Evolutionary conservation across 2,113 vertebrate genomes (phyloP), one percentile per base, ranked within the genome.

Genomic region (Lophotis ruficrista): DNA sequence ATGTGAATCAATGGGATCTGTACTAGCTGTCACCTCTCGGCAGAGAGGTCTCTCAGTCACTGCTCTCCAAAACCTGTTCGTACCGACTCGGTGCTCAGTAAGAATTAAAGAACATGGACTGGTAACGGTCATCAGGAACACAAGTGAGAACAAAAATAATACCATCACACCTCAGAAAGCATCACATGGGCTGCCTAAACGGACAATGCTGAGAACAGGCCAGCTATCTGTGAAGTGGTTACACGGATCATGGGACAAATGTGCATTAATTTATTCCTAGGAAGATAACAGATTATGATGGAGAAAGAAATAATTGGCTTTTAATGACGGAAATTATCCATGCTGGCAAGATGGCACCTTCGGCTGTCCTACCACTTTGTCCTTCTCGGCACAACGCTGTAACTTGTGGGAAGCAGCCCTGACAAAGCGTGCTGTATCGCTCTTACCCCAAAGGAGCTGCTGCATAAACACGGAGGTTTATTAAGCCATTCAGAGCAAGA

Each of bases 261-360:
- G 15, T 57, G 10, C 14, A 50, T 47, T 41, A 60, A 50, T 50
- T 79, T 57, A 51, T 82, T 92, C 20, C 75, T 75, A 79, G 22
- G 4, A 92, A 83, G 64, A 71, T 51, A 94, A 83, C 20, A 79
- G 13, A 79, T 56, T 72, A 72, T 25, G 24, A 48, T 12, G 50
- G 60, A 70, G 24, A 83, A 85, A 88, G 18, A 92, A 84, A 87
- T 43, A 78, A 89, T n/a, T 93, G 23, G 48, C 83, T 37, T 95
- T 43, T 90, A 94, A 69, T 14, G 31, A 86, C 6, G 30, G 15
- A 80, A 83, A 81, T 72, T 71, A 80, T 30, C 33, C 23, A 66
- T 60, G 27, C 47, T 76, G 58, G 38, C 64, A 73, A 93, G 89
- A 61, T 31, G 68, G 37, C 31, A 65, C 14, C 20, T 89, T 47